phyloP scores from a whole-genome alignment of 2,113 vertebrate species.

The Pomatorhinus ruficollis region DNA sequence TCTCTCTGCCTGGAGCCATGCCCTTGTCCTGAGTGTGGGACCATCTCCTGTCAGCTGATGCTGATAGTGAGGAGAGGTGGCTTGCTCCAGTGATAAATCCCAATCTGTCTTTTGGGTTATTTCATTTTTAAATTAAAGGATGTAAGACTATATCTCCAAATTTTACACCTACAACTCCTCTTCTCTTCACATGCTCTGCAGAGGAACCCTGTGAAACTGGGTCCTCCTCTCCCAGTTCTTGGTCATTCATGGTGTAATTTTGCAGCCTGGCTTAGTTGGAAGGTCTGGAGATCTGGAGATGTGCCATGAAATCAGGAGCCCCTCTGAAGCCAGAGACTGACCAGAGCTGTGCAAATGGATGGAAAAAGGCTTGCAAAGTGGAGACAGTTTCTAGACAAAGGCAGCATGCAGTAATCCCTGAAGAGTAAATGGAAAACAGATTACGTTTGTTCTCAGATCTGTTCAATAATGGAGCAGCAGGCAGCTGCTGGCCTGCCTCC shows the following conservation, averaged over 20 bases:
- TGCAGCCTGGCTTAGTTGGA: background rate
- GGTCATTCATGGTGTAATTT: background rate
- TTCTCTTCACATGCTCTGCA: background rate
- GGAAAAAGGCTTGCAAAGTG: background rate
- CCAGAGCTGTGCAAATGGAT: background rate
- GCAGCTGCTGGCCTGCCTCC: constrained; percentile 47
- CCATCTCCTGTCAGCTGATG: background rate
- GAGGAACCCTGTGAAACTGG: background rate
- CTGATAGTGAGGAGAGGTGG: background rate
- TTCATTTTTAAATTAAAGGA: background rate
- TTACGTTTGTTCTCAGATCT: constrained; percentile 25
- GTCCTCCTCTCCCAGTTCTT: background rate
- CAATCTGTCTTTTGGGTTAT: background rate
- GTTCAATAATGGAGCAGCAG: constrained; percentile 50
- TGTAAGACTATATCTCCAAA: fast-evolving
- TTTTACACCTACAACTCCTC: background rate
- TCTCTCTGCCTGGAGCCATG: background rate
- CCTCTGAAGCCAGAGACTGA: background rate
- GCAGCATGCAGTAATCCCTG: background rate
- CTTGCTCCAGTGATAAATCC: background rate
- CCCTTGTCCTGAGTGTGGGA: background rate
- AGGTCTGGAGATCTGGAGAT: background rate
- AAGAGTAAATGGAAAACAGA: constrained; percentile 32
- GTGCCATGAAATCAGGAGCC: background rate
- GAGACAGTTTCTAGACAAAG: constrained; percentile 9